Evolutionary conservation across 2,113 vertebrate genomes (phyloP).

Genomic region (Antigone vipio): DNA sequence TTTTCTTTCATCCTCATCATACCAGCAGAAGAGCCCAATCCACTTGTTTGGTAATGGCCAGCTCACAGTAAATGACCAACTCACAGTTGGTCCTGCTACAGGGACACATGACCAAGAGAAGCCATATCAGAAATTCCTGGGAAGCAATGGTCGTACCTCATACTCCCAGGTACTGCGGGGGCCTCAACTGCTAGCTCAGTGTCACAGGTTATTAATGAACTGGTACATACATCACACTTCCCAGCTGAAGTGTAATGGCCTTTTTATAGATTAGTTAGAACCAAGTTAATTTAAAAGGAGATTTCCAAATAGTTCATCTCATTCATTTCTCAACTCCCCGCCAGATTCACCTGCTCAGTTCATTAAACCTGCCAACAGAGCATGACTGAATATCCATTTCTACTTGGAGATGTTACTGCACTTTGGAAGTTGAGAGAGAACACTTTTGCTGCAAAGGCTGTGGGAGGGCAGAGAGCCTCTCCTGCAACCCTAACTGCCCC

Average conservation of each 20-base stretch:
- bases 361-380: not conserved
- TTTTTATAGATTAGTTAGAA: not conserved
- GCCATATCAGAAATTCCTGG: not conserved
- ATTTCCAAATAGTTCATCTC: not conserved
- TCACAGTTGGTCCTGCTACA: not conserved
- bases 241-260: not conserved
- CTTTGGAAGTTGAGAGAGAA: not conserved
- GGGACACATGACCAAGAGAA: not conserved
- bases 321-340: not conserved
- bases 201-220: not conserved
- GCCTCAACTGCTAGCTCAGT: not conserved
- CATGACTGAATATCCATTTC: not conserved
- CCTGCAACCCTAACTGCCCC: not conserved
- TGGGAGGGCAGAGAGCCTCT: not conserved
- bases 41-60: not conserved
- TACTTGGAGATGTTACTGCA: not conserved
- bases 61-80: not conserved
- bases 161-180: rapidly evolving
- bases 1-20: not conserved
- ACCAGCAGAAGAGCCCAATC: not conserved
- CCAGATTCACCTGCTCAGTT: not conserved
- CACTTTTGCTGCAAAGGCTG: not conserved
- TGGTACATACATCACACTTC: not conserved
- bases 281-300: not conserved
- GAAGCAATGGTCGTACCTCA: not conserved